These are phyloP conservation scores for Paguma larvata DNA, from an alignment of 2,797 vertebrate genomes.

Conservation along the genomic window DNA sequence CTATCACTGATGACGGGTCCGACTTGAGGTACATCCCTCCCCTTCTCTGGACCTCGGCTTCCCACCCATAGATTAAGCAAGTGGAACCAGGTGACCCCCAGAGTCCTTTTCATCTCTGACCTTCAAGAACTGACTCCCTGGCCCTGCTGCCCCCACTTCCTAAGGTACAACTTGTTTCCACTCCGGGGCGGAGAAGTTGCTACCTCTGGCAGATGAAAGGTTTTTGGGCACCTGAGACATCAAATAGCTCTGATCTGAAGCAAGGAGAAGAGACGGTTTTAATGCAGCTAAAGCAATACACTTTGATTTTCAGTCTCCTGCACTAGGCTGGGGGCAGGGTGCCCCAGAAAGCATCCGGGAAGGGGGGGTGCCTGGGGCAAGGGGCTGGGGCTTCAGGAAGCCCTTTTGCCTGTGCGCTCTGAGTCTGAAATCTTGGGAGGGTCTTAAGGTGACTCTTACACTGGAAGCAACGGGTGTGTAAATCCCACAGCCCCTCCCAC, in stretches of 20 bases:
- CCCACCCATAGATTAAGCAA: background rate
- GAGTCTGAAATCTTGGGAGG: background rate
- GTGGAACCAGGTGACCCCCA: background rate
- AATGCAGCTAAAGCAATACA: background rate
- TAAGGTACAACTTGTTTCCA: background rate
- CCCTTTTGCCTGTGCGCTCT: background rate
- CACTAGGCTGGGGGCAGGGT: background rate
- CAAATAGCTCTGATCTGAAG: conserved; percentile 49
- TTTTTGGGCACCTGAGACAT: conserved; percentile 43
- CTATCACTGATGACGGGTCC: background rate
- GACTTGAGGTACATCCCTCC: background rate
- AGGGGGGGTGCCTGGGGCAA: background rate
- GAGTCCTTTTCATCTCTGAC: conserved; percentile 52
- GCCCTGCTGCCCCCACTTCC: background rate
- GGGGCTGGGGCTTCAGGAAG: background rate
- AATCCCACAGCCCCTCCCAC: background rate
- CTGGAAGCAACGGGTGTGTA: background rate
- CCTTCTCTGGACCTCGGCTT: background rate
- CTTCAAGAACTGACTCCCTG: background rate
- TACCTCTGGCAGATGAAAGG: conserved; percentile 66
- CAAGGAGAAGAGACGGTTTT: background rate
- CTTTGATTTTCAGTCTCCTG: conserved; percentile 66
- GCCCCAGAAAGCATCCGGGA: background rate
- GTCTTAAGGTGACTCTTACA: background rate
- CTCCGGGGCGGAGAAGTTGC: conserved; percentile 52